A percentile compares a stretch with the other conserved stretches of the same genome.
phyloP scores from a whole-genome alignment of 2,113 vertebrate genomes.

The Boulengeromyrus knoepffleri region DNA sequence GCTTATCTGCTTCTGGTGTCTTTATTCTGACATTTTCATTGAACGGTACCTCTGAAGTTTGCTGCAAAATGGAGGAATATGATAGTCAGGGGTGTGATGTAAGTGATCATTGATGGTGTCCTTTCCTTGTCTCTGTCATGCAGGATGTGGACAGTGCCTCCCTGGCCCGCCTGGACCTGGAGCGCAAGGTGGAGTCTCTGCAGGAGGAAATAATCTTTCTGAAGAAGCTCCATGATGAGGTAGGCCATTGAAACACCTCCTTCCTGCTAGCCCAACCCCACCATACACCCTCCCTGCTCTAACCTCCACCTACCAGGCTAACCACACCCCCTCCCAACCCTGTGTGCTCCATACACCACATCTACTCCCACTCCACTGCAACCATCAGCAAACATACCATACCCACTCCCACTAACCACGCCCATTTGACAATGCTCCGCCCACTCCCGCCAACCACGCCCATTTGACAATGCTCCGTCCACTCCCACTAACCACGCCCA shows the following conservation, averaged over 20 bases:
- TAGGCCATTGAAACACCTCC: constrained; percentile 37
- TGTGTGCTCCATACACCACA: neutral
- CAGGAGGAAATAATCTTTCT: constrained; percentile 91
- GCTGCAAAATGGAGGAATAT: neutral
- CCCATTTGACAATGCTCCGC: neutral
- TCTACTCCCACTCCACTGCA: neutral
- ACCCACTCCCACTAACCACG: neutral
- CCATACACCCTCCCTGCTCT: neutral
- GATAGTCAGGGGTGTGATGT: neutral
- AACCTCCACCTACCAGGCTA: neutral
- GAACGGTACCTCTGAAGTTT: neutral
- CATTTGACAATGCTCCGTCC: neutral
- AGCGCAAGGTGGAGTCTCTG: constrained; percentile 88
- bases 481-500: neutral
- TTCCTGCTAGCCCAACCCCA: neutral
- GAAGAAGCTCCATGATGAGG: constrained; percentile 94
- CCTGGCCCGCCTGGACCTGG: constrained; percentile 83
- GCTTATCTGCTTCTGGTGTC: neutral
- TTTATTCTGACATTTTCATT: neutral
- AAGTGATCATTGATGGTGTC: constrained; percentile 20
- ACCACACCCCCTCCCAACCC: neutral
- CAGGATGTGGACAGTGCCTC: constrained; percentile 94
- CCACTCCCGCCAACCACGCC: neutral
- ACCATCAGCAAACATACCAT: no score
- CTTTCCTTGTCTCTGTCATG: neutral